Percentiles rank a stretch among this genome's conserved stretches.
Conservation (phyloP, 2,888 invertebrate species). For the Hoplodrina ambigua region DNA sequence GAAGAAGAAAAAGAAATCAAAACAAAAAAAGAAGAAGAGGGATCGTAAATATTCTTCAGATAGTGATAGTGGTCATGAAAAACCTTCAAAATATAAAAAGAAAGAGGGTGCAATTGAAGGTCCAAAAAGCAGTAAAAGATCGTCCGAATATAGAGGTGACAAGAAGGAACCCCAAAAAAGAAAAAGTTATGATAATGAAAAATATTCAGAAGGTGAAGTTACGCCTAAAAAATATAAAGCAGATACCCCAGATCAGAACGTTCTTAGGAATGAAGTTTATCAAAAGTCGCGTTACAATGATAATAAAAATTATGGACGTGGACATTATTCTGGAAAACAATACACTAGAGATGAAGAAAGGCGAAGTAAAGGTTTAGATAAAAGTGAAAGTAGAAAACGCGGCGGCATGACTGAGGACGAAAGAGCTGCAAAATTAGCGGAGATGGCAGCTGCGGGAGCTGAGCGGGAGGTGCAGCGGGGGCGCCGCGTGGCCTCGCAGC, state of each 20-base stretch:
- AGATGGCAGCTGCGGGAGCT: constrained; percentile 96
- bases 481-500: constrained; percentile 91
- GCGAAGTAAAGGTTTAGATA: constrained; percentile 60
- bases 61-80: constrained; percentile 45
- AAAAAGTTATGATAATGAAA: constrained; percentile 59
- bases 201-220: constrained; percentile 57
- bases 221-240: constrained; percentile 64
- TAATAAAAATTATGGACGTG: constrained; percentile 27
- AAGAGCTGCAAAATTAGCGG: constrained; percentile 90
- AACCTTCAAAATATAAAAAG: constrained; percentile 47
- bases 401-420: constrained; percentile 85
- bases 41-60: constrained; percentile 56
- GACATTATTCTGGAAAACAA: constrained; percentile 33
- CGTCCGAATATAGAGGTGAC: constrained; percentile 28
- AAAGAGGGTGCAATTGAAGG: constrained; percentile 44
- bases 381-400: constrained; percentile 57
- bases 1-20: constrained; percentile 77
- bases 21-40: constrained; percentile 73
- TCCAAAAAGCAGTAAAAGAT: constrained; percentile 35
- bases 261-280: constrained; percentile 60
- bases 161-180: constrained; percentile 63
- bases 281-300: constrained; percentile 58
- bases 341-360: constrained; percentile 35
- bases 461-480: constrained; percentile 93
- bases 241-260: constrained; percentile 59